Base-by-base conservation (phyloP, 2,888 invertebrate species). In the Plebejus anna region DNA sequence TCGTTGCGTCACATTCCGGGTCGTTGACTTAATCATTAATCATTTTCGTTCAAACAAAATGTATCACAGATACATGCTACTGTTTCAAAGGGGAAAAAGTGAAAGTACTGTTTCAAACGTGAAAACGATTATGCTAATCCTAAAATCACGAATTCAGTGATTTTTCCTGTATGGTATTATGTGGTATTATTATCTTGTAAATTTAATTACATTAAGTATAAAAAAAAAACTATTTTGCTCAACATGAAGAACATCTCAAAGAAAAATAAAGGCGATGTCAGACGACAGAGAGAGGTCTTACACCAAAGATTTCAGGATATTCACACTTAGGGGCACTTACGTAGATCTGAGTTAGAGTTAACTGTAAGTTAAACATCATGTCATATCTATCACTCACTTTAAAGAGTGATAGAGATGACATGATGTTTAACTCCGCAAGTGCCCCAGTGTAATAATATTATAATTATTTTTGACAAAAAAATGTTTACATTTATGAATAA, bases 1-100 rank as follows among this genome's bases (percentile, higher is more conserved):
- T 66, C 32, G 9, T 32, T 66, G 66, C 11, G 66, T 32, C 32
- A 36, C 66, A 36, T 66, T 66, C 32, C 66, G 22, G 66, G 13
- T 66, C 32, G 32, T 32, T 66, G 32, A 36, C 61, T 66, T 36
- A 36, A 13, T 66, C 32, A 36, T 66, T 66, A 66, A 36, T 66
- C 32, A 66, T 66, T 16, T 32, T 66, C 11, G 66, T 66, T 66
- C 61, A 66, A 66, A 66, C 61, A 66, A 66, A 66, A 66, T 28
- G 28, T 66, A 32, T 66, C 61, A 22, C 59, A 66, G 13, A 66
- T 66, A 66, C 32, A 16, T 61, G 66, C 32, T 16, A 32, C 66
- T 32, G 16, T 13, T 13, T 66, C 32, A 32, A 66, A 36, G 13
- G 66, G 66, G 4, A 16, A 16, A 66, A 28, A 11, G 61, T 28